A percentile compares a stretch with the other conserved stretches of the same genome.
These are phyloP conservation scores for Solenopsis invicta DNA, from an alignment of 1,140 invertebrate species.

Conservation along the genomic window DNA sequence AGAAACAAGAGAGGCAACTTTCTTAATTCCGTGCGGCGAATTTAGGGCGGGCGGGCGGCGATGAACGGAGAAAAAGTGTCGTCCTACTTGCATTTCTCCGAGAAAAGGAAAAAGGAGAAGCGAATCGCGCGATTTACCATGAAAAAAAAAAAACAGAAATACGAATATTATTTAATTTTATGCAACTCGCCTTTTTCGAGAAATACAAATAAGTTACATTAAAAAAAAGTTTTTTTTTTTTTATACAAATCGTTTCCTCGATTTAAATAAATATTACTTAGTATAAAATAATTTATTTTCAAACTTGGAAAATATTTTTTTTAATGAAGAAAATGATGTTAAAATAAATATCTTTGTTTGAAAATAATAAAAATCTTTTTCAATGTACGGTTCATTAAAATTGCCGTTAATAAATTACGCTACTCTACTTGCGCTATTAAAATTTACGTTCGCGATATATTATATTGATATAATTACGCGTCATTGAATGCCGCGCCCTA, in stretches of 20 bases:
- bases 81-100: slow-evolving; percentile 11
- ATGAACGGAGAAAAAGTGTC: slow-evolving; percentile 9
- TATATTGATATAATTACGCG: slow-evolving; percentile 45
- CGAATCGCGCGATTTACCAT: not conserved
- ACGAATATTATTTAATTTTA: not conserved
- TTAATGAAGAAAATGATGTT: no score
- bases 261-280: no score
- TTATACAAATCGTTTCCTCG: no score
- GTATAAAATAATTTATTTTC: no score
- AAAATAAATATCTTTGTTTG: no score
- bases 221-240: no score
- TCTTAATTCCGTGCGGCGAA: slow-evolving; percentile 24
- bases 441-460: slow-evolving; percentile 28
- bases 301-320: no score
- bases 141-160: not conserved
- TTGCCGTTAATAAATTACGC: slow-evolving; percentile 36
- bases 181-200: not conserved
- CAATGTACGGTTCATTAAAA: not conserved
- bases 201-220: no score
- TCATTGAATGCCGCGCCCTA: slow-evolving; percentile 22
- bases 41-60: slow-evolving; percentile 8
- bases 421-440: slow-evolving; percentile 10
- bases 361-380: no score
- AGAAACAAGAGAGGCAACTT: not conserved
- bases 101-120: not conserved